A percentile compares a stretch with the other conserved stretches of the same genome.
phyloP scores from a whole-genome alignment of 2,797 vertebrate species.

The Neoniphon sammara region DNA sequence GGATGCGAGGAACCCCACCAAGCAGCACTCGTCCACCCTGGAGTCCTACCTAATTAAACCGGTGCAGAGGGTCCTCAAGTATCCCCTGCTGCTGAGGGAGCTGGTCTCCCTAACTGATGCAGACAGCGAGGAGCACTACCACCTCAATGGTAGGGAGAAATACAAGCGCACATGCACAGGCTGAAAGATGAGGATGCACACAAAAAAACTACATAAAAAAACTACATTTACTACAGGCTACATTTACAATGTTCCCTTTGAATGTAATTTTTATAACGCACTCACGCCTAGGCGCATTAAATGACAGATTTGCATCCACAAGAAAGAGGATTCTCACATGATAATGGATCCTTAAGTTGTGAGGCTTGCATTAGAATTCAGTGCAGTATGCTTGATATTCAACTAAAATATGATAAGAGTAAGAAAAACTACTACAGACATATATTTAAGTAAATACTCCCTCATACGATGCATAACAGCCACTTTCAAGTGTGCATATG shows the following conservation, averaged over 20 bases:
- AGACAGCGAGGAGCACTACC: conserved; percentile 97
- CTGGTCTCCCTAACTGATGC: conserved; percentile 94
- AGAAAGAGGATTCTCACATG: not conserved
- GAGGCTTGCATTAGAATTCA: not conserved
- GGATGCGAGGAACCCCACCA: conserved; percentile 93
- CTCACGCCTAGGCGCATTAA: not conserved
- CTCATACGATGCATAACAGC: no score
- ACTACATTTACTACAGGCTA: no score
- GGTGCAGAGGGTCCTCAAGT: conserved; percentile 97
- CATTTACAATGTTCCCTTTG: conserved; percentile 27
- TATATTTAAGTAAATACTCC: no score
- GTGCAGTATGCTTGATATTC: no score
- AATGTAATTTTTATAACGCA: conserved; percentile 5
- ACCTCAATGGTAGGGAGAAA: conserved; percentile 89
- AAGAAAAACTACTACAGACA: not conserved
- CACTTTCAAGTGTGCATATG: no score
- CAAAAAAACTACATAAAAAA: no score
- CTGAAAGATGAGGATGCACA: not conserved
- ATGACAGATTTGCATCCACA: conserved; percentile 1
- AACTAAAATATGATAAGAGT: not conserved
- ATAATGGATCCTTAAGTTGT: not conserved
- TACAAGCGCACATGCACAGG: not conserved
- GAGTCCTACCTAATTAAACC: conserved; percentile 99
- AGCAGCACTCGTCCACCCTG: conserved; percentile 97
- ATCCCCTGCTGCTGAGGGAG: conserved; percentile 94